Conservation (phyloP, 2,113 vertebrate genomes). For the Taxidea taxus region DNA sequence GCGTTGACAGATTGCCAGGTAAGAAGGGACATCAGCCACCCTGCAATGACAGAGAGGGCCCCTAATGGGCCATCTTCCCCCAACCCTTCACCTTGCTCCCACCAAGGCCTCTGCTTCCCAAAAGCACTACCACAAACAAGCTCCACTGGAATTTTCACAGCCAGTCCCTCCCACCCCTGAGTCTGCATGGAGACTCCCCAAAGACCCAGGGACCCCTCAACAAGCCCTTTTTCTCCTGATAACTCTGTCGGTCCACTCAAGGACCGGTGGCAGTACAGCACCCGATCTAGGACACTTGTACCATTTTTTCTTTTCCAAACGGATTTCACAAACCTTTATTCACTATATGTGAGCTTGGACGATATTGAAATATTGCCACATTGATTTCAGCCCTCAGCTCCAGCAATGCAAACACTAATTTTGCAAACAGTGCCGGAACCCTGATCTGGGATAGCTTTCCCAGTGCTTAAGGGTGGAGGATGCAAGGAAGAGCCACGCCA, state of each 20-base stretch:
- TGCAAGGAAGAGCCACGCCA: background rate
- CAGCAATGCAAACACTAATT: background rate
- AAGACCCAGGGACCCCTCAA: background rate
- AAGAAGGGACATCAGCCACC: background rate
- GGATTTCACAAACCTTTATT: background rate
- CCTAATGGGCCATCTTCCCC: background rate
- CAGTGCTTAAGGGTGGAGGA: background rate
- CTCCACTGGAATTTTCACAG: no score
- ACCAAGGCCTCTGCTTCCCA: background rate
- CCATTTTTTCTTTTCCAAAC: background rate
- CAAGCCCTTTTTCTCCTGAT: background rate
- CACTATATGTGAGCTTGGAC: background rate
- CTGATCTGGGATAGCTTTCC: background rate
- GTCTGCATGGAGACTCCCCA: no score
- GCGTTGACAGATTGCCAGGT: fast-evolving
- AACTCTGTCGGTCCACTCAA: background rate
- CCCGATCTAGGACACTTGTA: no score
- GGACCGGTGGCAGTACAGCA: background rate
- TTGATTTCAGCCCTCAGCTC: background rate
- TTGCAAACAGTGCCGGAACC: background rate
- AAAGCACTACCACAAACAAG: background rate
- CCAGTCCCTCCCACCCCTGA: background rate
- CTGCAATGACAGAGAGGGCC: background rate
- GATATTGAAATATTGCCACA: background rate
- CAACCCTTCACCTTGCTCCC: background rate